Evolutionary conservation across 2,113 vertebrate species (phyloP).

Genomic region (Cynoglossus semilaevis): DNA sequence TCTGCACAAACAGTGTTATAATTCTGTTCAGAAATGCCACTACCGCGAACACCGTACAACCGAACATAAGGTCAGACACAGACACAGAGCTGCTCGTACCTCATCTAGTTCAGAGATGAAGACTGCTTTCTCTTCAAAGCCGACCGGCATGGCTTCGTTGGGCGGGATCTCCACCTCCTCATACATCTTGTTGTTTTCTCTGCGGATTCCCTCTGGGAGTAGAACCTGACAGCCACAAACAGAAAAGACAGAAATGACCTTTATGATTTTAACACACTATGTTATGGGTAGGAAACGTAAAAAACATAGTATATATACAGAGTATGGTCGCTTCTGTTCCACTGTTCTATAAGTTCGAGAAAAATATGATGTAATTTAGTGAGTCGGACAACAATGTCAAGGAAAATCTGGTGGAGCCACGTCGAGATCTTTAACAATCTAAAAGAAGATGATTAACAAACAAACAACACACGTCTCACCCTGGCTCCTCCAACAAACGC

Average conservation of each 20-base stretch:
- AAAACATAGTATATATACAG: neutral
- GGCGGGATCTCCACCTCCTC: conserved; percentile 94
- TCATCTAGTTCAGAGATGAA: conserved; percentile 92
- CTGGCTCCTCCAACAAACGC: conserved; percentile 94
- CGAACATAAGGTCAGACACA: conserved; percentile 1
- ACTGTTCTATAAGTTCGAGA: too few relatives aligned
- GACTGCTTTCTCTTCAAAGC: conserved; percentile 90
- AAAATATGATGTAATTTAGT: neutral
- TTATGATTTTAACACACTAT: conserved; percentile 10
- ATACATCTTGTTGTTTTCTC: conserved; percentile 92
- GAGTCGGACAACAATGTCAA: neutral
- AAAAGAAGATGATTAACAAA: too few relatives aligned
- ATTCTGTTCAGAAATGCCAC: neutral
- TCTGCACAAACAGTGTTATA: too few relatives aligned
- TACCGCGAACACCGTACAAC: neutral
- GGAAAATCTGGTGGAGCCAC: too few relatives aligned
- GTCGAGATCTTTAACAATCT: too few relatives aligned
- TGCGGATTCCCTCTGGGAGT: conserved; percentile 88
- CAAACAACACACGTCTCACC: conserved; percentile 67
- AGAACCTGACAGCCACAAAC: conserved; percentile 79
- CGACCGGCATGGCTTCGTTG: conserved; percentile 87
- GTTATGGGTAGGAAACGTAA: neutral
- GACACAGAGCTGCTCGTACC: conserved; percentile 69
- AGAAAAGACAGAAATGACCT: conserved; percentile 16
- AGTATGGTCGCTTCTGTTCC: too few relatives aligned